These are phyloP conservation scores for Lerema accius DNA, from an alignment of 1,140 invertebrate species.

Conservation along the genomic window DNA sequence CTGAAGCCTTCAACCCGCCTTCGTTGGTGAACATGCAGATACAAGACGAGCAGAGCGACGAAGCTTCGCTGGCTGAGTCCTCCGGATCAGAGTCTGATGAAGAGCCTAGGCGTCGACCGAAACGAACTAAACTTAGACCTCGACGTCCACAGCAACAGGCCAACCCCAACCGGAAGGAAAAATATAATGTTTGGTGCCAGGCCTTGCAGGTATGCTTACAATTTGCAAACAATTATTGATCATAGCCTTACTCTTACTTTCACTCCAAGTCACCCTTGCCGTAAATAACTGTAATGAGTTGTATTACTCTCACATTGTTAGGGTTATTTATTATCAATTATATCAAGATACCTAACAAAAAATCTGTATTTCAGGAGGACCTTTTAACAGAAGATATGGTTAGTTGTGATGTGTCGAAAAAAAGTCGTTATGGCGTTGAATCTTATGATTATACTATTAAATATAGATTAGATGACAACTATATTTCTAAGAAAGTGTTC, in stretches of 20 bases:
- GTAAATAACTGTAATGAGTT: no score
- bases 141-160: slow-evolving; percentile 54
- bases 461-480: slow-evolving; percentile 76
- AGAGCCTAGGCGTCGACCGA: slow-evolving; percentile 61
- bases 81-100: slow-evolving; percentile 71
- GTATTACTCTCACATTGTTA: no score
- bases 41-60: slow-evolving; percentile 75
- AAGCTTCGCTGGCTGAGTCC: slow-evolving; percentile 60
- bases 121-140: slow-evolving; percentile 66
- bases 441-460: slow-evolving; percentile 81
- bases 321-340: no score
- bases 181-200: slow-evolving; percentile 79
- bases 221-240: no score
- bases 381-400: slow-evolving; percentile 75
- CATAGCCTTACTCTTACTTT: no score
- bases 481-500: slow-evolving; percentile 70
- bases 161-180: slow-evolving; percentile 62
- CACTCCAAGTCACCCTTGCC: no score
- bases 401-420: slow-evolving; percentile 74
- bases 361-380: slow-evolving; percentile 66
- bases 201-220: slow-evolving; percentile 63
- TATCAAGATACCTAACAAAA: no score
- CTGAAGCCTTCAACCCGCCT: slow-evolving; percentile 73
- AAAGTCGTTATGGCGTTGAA: slow-evolving; percentile 75
- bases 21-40: slow-evolving; percentile 77